A percentile compares a stretch with the other conserved stretches of the same genome.
Evolutionary conservation across 2,888 invertebrate genomes (phyloP).

Genomic region (Nemapogon koenigi): DNA sequence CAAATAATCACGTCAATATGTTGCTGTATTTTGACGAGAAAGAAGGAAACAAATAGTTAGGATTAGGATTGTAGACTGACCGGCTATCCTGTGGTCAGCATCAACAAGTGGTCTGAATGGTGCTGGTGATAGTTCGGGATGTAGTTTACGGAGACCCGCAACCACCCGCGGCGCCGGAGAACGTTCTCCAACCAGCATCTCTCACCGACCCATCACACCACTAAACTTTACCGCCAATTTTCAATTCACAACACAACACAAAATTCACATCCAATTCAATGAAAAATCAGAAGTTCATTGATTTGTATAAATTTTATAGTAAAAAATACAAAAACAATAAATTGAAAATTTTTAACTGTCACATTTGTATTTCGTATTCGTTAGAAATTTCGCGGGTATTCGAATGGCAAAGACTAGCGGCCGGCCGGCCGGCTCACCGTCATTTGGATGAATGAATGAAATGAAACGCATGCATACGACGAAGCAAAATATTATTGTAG

Average conservation of each 20-base stretch:
- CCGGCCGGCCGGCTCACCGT: conserved; percentile 32
- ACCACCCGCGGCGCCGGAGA: conserved; percentile 61
- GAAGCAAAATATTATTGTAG: conserved; percentile 7
- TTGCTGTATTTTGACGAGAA: too few relatives aligned
- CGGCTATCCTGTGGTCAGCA: conserved; percentile 55
- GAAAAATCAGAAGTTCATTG: too few relatives aligned
- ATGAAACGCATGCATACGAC: conserved; percentile 29
- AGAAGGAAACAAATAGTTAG: too few relatives aligned
- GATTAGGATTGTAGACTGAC: too few relatives aligned
- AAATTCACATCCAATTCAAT: conserved; percentile 10
- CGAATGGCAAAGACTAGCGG: conserved; percentile 20
- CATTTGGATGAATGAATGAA: conserved; percentile 34
- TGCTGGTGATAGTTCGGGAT: conserved; percentile 53
- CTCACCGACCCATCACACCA: conserved; percentile 41
- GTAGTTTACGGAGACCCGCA: conserved; percentile 56
- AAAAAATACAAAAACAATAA: not conserved
- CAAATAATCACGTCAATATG: too few relatives aligned
- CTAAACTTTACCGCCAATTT: conserved; percentile 29
- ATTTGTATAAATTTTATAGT: too few relatives aligned
- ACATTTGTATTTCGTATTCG: conserved; percentile 50
- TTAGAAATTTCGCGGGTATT: conserved; percentile 35
- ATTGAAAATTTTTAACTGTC: conserved; percentile 27
- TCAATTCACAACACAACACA: conserved; percentile 13
- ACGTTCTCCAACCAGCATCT: conserved; percentile 57
- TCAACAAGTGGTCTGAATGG: conserved; percentile 48